Evolutionary conservation across 2,797 vertebrate species (phyloP).

Genomic region (Helicolenus hilgendorfi): DNA sequence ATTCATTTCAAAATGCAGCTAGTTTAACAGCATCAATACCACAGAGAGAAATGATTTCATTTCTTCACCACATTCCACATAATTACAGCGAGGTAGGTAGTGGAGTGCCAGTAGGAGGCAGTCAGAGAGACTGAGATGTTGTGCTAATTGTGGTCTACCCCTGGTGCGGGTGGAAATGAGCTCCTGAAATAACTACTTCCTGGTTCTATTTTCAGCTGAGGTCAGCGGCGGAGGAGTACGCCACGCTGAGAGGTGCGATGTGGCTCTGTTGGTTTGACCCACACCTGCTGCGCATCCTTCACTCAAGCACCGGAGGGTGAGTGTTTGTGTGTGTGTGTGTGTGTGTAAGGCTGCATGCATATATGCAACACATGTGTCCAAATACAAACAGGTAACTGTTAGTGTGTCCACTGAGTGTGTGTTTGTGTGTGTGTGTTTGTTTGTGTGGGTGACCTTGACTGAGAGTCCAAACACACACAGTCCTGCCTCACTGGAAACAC

Average conservation of each 20-base stretch:
- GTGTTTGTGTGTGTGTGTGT: slow-evolving; percentile 30
- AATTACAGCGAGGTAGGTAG: neutral
- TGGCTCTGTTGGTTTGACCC: slow-evolving; percentile 82
- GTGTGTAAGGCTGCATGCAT: slow-evolving; percentile 41
- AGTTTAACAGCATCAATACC: neutral
- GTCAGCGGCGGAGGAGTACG: slow-evolving; percentile 84
- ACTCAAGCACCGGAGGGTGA: slow-evolving; percentile 61
- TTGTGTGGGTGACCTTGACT: slow-evolving; percentile 61
- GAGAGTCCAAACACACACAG: slow-evolving; percentile 47
- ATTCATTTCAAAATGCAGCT: neutral
- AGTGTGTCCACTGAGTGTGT: slow-evolving; percentile 16
- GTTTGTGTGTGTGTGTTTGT: slow-evolving; percentile 17
- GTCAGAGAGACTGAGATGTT: slow-evolving; percentile 60
- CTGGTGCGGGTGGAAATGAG: slow-evolving; percentile 85
- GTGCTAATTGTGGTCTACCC: slow-evolving; percentile 83
- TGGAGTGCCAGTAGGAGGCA: slow-evolving; percentile 38
- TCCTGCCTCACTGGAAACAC: slow-evolving; percentile 49
- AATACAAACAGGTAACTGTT: slow-evolving; percentile 55
- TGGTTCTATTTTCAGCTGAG: slow-evolving; percentile 87
- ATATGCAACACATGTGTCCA: slow-evolving; percentile 58
- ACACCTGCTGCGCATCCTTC: slow-evolving; percentile 85
- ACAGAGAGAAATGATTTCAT: neutral
- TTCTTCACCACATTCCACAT: neutral
- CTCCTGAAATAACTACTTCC: slow-evolving; percentile 85
- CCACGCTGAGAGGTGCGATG: slow-evolving; percentile 78